Percentiles rank a stretch among this genome's conserved stretches.
Conservation (phyloP, 2,113 vertebrate genomes). For the Progne subis region DNA sequence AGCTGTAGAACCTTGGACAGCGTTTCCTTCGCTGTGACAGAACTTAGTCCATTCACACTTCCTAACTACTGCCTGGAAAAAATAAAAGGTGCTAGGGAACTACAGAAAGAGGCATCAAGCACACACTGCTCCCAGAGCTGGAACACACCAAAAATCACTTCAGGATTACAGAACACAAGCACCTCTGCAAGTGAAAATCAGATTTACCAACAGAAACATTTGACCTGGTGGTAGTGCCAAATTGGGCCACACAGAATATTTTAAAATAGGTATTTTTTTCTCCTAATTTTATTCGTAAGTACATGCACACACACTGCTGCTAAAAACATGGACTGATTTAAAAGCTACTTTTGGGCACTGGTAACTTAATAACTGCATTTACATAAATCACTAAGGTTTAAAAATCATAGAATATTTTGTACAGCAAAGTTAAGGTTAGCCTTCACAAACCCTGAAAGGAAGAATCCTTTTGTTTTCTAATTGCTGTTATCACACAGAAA, state of each 20-base stretch:
- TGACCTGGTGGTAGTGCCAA: background rate
- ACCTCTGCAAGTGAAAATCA: background rate
- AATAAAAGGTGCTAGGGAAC: background rate
- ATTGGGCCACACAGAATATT: background rate
- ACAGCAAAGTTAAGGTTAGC: background rate
- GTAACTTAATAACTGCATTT: background rate
- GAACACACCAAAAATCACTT: background rate
- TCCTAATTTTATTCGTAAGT: background rate
- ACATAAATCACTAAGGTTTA: background rate
- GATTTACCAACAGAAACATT: background rate
- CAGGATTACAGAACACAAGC: background rate
- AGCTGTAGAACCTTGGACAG: background rate
- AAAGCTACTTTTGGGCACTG: background rate
- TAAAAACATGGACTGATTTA: background rate
- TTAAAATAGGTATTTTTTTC: background rate
- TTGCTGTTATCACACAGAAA: background rate
- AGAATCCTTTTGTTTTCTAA: background rate
- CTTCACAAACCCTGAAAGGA: background rate
- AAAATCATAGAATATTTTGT: background rate
- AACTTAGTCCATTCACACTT: background rate
- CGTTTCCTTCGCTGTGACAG: background rate
- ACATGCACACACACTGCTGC: background rate
- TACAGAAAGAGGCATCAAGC: background rate
- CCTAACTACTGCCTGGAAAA: background rate
- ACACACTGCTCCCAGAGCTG: background rate